phyloP scores from a whole-genome alignment of 2,888 invertebrate species.

The Miltochrista miniata region DNA sequence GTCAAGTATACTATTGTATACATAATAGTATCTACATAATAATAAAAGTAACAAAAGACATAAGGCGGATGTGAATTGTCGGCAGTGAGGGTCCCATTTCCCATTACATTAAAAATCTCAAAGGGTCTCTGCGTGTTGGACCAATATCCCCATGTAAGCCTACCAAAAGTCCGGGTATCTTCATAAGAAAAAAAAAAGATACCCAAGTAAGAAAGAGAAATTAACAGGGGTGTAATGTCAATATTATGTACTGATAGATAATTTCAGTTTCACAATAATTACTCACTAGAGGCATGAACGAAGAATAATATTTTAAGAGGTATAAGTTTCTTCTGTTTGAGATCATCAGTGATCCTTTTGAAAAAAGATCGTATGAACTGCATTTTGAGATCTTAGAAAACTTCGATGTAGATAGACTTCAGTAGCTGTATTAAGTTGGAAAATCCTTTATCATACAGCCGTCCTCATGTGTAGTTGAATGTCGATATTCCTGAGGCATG shows the following conservation, averaged over 20 bases:
- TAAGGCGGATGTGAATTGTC: too few relatives aligned
- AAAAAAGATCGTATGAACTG: slow-evolving; percentile 85
- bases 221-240: not conserved
- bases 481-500: slow-evolving; percentile 65
- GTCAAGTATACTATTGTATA: too few relatives aligned
- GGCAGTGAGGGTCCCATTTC: too few relatives aligned
- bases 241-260: not conserved
- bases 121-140: too few relatives aligned
- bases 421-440: slow-evolving; percentile 52
- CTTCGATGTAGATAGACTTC: slow-evolving; percentile 11
- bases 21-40: too few relatives aligned
- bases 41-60: too few relatives aligned
- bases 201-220: not conserved
- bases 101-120: too few relatives aligned
- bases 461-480: slow-evolving; percentile 53
- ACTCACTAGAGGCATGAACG: slow-evolving; percentile 91
- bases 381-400: slow-evolving; percentile 65
- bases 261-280: not conserved
- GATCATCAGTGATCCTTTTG: slow-evolving; percentile 87
- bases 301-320: slow-evolving; percentile 90
- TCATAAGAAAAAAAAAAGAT: too few relatives aligned
- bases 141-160: too few relatives aligned
- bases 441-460: slow-evolving; percentile 59
- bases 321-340: slow-evolving; percentile 88
- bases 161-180: too few relatives aligned